Evolutionary conservation across 1,140 invertebrate species (phyloP), one percentile per base, ranked within the genome.

Genomic region (Tribolium madens): DNA sequence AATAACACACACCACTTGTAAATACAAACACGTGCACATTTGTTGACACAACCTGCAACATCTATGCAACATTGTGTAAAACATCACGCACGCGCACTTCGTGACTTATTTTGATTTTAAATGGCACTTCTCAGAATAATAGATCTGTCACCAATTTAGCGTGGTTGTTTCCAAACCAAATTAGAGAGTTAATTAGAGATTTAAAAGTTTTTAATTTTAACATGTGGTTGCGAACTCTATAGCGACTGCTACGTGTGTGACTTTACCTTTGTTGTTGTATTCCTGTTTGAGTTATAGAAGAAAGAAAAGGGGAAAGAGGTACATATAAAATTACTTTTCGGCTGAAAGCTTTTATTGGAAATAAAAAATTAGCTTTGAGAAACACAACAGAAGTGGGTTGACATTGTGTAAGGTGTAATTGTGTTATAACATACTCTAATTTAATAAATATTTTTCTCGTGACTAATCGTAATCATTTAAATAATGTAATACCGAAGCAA

Each of bases 301-400:
- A 57, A 17, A 57, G 9, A n/a, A 15, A 18, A 17, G 17, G 10
- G 18, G 17, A 21, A 57, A 57, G 21, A 2, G 14, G 15, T 18
- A 57, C 52, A 57, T 57, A 57, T 21, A 21, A 57, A 57, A 57
- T 57, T 18, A 57, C 52, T 57, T 57, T 21, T 5, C 17, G 17
- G 17, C 52, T 57, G 52, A 57, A 57, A 57, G 52, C 15, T 57
- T 57, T 57, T 57, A 42, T 57, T 57, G 14, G 18, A 57, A 21
- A 17, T 57, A 18, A 64, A 64, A 64, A 64, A n/a, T 64, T 31
- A 26, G 21, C 31, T 64, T 64, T 64, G 3, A 26, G 31, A 64
- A 64, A 64, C 26, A 33, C 26, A 33, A 64, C 31, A 64, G 10
- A 7, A 57, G 10, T 26, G 21, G 1, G 21, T 26, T 26, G 21